phyloP scores from a whole-genome alignment of 2,888 invertebrate species.

The Choristoneura rosaceana region DNA sequence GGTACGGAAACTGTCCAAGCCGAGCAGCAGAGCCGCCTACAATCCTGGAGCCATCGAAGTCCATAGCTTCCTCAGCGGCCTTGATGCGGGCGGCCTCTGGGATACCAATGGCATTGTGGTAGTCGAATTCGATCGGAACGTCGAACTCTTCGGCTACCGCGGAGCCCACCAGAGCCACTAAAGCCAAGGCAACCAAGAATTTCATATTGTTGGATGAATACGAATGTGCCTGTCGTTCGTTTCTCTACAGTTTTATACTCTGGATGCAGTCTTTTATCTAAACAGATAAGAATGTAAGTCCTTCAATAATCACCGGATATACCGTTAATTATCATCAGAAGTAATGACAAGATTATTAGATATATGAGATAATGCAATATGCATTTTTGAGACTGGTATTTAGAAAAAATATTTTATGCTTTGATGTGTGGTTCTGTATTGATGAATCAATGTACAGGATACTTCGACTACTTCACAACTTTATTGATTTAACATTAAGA shows the following conservation, averaged over 20 bases:
- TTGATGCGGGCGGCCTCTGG: conserved; percentile 51
- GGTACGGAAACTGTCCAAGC: conserved; percentile 49
- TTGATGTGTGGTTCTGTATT: too few relatives aligned
- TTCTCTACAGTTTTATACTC: not conserved
- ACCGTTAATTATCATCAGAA: not conserved
- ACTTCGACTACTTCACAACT: too few relatives aligned
- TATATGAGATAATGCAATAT: not conserved
- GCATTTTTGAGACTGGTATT: not conserved
- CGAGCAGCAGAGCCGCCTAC: conserved; percentile 50
- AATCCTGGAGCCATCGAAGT: conserved; percentile 54
- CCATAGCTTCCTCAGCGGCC: conserved; percentile 49
- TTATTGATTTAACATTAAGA: too few relatives aligned
- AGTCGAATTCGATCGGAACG: conserved; percentile 47
- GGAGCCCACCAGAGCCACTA: conserved; percentile 37
- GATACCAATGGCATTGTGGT: conserved; percentile 54
- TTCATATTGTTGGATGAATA: conserved; percentile 23
- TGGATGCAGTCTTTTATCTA: not conserved
- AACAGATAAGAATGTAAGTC: not conserved
- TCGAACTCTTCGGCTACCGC: conserved; percentile 44
- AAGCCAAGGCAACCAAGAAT: conserved; percentile 29
- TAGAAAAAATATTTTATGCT: conserved; percentile 31
- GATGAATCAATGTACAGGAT: too few relatives aligned
- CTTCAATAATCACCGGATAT: not conserved
- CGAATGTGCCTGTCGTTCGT: not conserved
- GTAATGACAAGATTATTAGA: not conserved